phyloP scores from a whole-genome alignment of 2,888 invertebrate species.

The Catotricha subobsoleta region DNA sequence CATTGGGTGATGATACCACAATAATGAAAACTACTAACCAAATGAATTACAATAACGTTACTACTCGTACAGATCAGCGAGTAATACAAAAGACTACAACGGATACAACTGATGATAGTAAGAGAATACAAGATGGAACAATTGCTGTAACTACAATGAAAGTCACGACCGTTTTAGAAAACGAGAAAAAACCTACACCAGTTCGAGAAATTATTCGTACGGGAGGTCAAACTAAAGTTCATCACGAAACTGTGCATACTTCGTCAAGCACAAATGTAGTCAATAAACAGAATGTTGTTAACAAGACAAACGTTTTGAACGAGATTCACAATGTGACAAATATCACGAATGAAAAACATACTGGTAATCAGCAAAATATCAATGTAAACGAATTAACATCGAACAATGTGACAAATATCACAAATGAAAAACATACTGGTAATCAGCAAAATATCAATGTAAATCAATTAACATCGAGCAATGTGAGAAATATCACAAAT shows the following conservation, averaged over 20 bases:
- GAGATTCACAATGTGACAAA: neutral
- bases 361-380: neutral
- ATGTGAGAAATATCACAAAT: slow-evolving; percentile 4
- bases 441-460: slow-evolving; percentile 5
- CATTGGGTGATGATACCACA: slow-evolving; percentile 37
- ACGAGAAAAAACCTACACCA: slow-evolving; percentile 21
- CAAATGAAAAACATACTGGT: neutral
- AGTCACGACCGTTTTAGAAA: slow-evolving; percentile 27
- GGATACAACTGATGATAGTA: slow-evolving; percentile 30
- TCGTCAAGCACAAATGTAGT: slow-evolving; percentile 11
- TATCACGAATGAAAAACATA: slow-evolving; percentile 3
- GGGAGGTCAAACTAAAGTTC: slow-evolving; percentile 13
- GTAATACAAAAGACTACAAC: slow-evolving; percentile 24
- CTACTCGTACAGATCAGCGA: slow-evolving; percentile 23
- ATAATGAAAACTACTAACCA: slow-evolving; percentile 39
- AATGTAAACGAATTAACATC: slow-evolving; percentile 8
- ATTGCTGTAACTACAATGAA: slow-evolving; percentile 34
- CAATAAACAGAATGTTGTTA: slow-evolving; percentile 10
- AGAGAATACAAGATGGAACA: slow-evolving; percentile 34
- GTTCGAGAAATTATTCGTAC: slow-evolving; percentile 24
- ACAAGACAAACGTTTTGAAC: slow-evolving; percentile 4
- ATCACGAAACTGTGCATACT: slow-evolving; percentile 1
- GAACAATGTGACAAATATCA: slow-evolving; percentile 1
- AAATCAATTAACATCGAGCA: slow-evolving; percentile 8
- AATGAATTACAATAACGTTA: slow-evolving; percentile 36